phyloP scores from a whole-genome alignment of 2,888 invertebrate genomes.

The Parthenolecanium corni region DNA sequence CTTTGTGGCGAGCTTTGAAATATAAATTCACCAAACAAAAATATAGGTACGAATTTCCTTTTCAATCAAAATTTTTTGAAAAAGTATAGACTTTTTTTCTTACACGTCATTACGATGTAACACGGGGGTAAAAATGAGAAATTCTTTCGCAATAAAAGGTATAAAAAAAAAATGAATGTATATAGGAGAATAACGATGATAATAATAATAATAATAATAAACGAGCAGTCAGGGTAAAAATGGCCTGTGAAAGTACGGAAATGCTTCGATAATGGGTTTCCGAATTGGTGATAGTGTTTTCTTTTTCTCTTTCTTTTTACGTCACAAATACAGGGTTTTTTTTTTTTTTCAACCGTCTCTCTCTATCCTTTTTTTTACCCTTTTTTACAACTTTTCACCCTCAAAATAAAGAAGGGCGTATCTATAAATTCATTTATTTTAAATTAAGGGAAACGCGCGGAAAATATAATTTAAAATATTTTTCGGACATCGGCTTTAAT shows the following conservation, averaged over 20 bases:
- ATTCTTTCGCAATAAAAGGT: too few relatives aligned
- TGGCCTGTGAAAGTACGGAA: conserved; percentile 16
- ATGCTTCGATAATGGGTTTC: conserved; percentile 18
- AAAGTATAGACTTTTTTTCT: conserved; percentile 10
- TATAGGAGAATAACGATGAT: too few relatives aligned
- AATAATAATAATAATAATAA: conserved; percentile 7
- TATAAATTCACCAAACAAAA: too few relatives aligned
- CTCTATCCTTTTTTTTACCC: not conserved
- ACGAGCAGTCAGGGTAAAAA: not conserved
- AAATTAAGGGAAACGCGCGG: conserved; percentile 27
- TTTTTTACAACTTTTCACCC: conserved; percentile 4
- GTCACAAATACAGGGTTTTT: not conserved
- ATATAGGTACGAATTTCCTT: conserved; percentile 19
- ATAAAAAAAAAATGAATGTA: too few relatives aligned
- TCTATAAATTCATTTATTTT: conserved; percentile 28
- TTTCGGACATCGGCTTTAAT: conserved; percentile 16
- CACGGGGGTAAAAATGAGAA: too few relatives aligned
- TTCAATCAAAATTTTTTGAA: conserved; percentile 2
- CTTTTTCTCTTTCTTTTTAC: not conserved
- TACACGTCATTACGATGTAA: too few relatives aligned
- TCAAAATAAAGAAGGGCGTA: conserved; percentile 24
- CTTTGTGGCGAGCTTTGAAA: too few relatives aligned
- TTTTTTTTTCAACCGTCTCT: not conserved
- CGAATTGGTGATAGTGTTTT: conserved; percentile 12
- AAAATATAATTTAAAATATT: conserved; percentile 26